Base-by-base conservation (phyloP, 1,140 invertebrate genomes). In the Xylocopa sonorina region DNA sequence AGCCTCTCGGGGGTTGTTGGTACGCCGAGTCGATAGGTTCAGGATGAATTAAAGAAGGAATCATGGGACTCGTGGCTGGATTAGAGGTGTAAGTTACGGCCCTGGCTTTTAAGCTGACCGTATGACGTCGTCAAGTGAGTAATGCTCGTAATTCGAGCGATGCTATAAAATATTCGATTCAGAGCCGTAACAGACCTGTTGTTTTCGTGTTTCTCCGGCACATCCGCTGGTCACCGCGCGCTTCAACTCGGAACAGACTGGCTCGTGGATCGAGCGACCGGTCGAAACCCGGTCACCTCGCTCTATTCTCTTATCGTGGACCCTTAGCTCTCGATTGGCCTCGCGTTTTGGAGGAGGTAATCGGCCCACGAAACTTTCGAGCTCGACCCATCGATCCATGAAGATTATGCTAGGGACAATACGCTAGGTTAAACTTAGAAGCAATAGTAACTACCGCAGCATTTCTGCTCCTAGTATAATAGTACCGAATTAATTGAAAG, bases 91-190 rank as follows among this genome's bases (percentile, higher is more conserved):
- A 64, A 82, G 58, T 51, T 82, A 72, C 84, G 85, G 84, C 85
- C 80, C 85, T 86, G 84, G 63, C 77, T 62, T 62, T 85, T 55
- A 80, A 86, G 84, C 76, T 74, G 81, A 78, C 57, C 80, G 77
- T 86, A 81, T 86, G 71, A 86, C 69, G 77, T 76, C 58, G 71
- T 86, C 84, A 86, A 86, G 85, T 86, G 85, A 86, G 85, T 86
- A 86, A 86, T 86, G 85, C 85, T 86, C 68, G 85, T 74, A 86
- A 86, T 86, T 86, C 83, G 60, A 79, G 75, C 62, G 76, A 82
- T 82, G 80, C 83, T 86, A 75, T 86, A 78, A 86, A 86, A 86
- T 86, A 86, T 86, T 85, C 80, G 84, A 86, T 82, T 72, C 80
- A 85, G 66, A 63, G 75, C 66, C 69, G 62, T 81, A 68, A 82